Base-by-base conservation (phyloP, 2,797 vertebrate genomes). In the Siniperca obscura region DNA sequence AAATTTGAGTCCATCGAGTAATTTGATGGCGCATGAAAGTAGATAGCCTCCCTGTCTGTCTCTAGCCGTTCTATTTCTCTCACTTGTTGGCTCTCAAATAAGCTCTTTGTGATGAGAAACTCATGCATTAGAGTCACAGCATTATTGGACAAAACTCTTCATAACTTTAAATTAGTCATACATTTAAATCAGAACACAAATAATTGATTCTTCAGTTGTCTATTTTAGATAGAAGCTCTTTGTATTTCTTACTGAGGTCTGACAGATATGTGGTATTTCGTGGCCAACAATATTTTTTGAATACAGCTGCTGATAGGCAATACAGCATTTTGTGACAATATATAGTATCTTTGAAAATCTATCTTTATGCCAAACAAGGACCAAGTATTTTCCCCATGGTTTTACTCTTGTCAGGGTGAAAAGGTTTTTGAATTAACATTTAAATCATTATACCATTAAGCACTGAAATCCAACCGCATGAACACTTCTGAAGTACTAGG, bases 1-100 rank as follows among this genome's bases (percentile, higher is more conserved):
- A 74, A 87, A 87, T 87, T 50, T 75, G 70, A 91, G 78, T 65
- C 60, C 56, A 36, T 72, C 3, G 46, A 84, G 74, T 72, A 78
- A 90, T 90, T 88, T 84, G 71, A 85, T 70, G 72, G 73, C 11
- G 77, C 71, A 53, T 72, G 73, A 78, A 81, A 73, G 81, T 10
- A 81, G 72, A 82, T 46, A 22, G 74, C 46, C 14, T 82, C 46
- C 27, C 79, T 53, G 65, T 75, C 65, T 50, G 56, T 48, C 40
- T 62, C 38, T 64, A 10, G 55, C 9, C 21, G 21, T 38, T 69
- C 44, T 53, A 22, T 81, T 75, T 55, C 11, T 86, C 52, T 79
- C 64, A 59, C 27, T 64, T 64, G 42, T 68, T 42, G 34, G 1
- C 46, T 62, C 48, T 66, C 16, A 53, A 46, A 59, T 12, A 59